These are phyloP conservation scores for Triplophysa bombifrons DNA, from an alignment of 2,797 vertebrate species.

Conservation along the genomic window DNA sequence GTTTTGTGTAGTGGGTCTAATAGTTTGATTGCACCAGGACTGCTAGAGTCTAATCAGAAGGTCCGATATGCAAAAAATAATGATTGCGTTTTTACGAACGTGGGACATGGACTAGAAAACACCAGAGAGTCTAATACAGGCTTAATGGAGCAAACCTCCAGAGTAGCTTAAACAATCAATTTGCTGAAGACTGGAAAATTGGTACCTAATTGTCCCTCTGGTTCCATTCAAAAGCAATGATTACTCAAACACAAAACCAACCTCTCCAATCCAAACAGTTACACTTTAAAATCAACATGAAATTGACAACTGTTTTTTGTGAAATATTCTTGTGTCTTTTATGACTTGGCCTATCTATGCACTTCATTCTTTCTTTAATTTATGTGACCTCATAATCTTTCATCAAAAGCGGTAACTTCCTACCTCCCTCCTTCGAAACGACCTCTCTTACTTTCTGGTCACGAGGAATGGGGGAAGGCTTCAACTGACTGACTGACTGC, in stretches of 20 bases:
- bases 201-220: constrained; percentile 34
- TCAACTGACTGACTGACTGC: too few species aligned
- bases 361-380: too few species aligned
- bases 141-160: constrained; percentile 46
- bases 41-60: constrained; percentile 13
- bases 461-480: too few species aligned
- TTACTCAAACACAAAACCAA: constrained; percentile 38
- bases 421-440: too few species aligned
- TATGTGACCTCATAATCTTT: too few species aligned
- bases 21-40: constrained; percentile 34
- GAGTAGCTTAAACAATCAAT: constrained; percentile 55
- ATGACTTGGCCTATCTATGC: too few species aligned
- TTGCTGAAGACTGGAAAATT: constrained; percentile 53
- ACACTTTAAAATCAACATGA: constrained; percentile 16
- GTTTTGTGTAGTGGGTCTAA: constrained; percentile 21
- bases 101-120: constrained; percentile 33
- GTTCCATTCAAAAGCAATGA: constrained; percentile 27
- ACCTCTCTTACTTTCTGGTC: too few species aligned
- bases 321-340: too few species aligned
- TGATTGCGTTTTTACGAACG: constrained; percentile 55
- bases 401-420: too few species aligned
- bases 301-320: too few species aligned
- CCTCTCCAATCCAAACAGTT: background rate
- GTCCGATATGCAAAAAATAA: constrained; percentile 22
- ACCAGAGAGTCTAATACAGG: constrained; percentile 31